phyloP scores from a whole-genome alignment of 2,797 vertebrate genomes.

The Gallinago nigripennis region DNA sequence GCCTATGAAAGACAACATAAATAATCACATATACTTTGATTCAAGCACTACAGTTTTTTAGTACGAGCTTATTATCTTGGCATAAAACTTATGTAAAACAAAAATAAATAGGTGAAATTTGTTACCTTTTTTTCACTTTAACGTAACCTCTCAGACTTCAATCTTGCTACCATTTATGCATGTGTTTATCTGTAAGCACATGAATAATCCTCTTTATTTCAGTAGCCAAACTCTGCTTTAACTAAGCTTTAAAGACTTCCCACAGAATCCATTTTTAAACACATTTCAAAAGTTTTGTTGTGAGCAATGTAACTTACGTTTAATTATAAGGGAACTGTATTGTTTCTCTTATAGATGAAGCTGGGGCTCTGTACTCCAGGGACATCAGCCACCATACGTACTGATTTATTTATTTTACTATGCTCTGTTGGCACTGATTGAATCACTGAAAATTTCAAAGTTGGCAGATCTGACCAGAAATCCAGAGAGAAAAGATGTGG shows the following conservation, averaged over 20 bases:
- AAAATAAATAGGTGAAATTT: neutral
- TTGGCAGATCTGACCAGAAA: neutral
- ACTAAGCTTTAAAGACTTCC: constrained; percentile 1
- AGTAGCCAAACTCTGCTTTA: constrained; percentile 10
- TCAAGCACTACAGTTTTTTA: neutral
- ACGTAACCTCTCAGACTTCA: neutral
- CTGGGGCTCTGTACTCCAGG: neutral
- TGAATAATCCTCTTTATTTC: constrained; percentile 40
- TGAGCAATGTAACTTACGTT: neutral
- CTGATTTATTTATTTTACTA: neutral
- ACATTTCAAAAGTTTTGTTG: neutral
- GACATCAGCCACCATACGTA: neutral
- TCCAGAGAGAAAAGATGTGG: neutral
- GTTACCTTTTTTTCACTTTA: neutral
- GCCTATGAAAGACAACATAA: neutral
- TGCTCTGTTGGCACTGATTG: neutral
- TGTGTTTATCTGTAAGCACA: neutral
- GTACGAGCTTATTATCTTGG: neutral
- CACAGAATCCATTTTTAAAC: constrained; percentile 22
- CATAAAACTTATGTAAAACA: neutral
- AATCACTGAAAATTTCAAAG: neutral
- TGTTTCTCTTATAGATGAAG: neutral
- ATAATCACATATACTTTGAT: neutral
- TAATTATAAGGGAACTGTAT: neutral
- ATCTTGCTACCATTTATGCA: neutral